These are phyloP conservation scores for Drosophila mercatorum DNA, from an alignment of 2,888 invertebrate genomes.

Conservation along the genomic window DNA sequence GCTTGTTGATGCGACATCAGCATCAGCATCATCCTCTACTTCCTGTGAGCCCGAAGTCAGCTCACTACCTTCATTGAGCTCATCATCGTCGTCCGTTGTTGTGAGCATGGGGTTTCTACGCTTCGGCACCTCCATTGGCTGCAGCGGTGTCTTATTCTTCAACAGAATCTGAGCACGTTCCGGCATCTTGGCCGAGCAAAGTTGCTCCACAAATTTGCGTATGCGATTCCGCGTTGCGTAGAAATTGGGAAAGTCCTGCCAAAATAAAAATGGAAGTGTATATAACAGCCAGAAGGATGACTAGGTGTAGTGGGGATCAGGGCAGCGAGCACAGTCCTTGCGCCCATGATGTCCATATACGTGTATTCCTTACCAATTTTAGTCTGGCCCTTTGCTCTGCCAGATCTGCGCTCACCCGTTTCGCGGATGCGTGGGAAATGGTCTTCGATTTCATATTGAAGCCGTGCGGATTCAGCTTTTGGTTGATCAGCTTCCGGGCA, in stretches of 20 bases:
- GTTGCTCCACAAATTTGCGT: slow-evolving; percentile 77
- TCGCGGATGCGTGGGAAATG: slow-evolving; percentile 56
- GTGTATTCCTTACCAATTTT: slow-evolving; percentile 59
- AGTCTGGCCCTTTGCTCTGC: slow-evolving; percentile 64
- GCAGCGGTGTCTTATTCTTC: slow-evolving; percentile 59
- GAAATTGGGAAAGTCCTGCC: slow-evolving; percentile 76
- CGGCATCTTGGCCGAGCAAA: slow-evolving; percentile 73
- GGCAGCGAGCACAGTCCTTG: not conserved
- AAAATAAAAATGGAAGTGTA: not conserved
- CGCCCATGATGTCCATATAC: not conserved
- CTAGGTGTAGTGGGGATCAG: no score
- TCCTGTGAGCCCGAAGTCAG: slow-evolving; percentile 25
- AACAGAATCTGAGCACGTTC: slow-evolving; percentile 62
- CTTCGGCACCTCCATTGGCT: slow-evolving; percentile 53
- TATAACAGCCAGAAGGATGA: not conserved
- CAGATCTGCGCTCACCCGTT: slow-evolving; percentile 56
- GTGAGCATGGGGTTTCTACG: not conserved
- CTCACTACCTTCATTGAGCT: slow-evolving; percentile 25
- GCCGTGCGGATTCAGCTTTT: slow-evolving; percentile 60
- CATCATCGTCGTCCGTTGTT: slow-evolving; percentile 27
- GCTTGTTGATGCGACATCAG: slow-evolving; percentile 18
- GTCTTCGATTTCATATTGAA: slow-evolving; percentile 58
- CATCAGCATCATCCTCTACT: not conserved
- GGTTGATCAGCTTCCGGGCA: slow-evolving; percentile 61
- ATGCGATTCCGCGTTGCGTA: slow-evolving; percentile 80